Evolutionary conservation across 2,113 vertebrate genomes (phyloP), one percentile per base, ranked within the genome.

Genomic region (Sorex fumeus): DNA sequence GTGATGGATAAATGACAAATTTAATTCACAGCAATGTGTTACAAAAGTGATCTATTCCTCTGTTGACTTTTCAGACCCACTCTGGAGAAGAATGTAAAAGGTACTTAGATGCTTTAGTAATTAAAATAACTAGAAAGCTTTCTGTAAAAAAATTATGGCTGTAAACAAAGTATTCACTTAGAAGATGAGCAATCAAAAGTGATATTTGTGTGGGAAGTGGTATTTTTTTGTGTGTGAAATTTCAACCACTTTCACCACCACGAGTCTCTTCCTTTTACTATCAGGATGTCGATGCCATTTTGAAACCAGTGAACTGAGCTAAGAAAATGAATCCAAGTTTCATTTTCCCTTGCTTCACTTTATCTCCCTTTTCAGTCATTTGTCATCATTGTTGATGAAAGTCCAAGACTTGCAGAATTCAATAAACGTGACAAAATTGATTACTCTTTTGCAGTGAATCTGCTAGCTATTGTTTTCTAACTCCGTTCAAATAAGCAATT

Each of bases 131-230:
- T 81, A 92, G 75, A 80, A 89, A 79, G 28, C 57, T 72, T 53
- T 72, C 78, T 82, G 25, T 83, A 76, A 67, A 84, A 93, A 80
- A 50, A 50, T 75, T 27, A 60, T 66, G 40, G 84, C 28, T 50
- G 2, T 84, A 80, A 93, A 76, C 40, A 78, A 47, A 78, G 70
- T 47, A 62, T 69, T 84, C n/a, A 81, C 64, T 85, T 93, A 69
- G 70, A 88, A 90, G 53, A 89, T 75, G 66, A 74, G n/a, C 64
- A 83, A 67, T 76, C 67, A 92, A 91, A 90, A 91, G 78, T 82
- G 53, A 18, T 76, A 83, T 84, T 93, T 93, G 64, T 69, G n/a
- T 89, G 83, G 90, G 62, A 87, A 80, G 23, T 91, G 79, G 30
- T 67, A 4, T 40, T 40, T 40, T 40, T 40, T 40, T 88, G 66